Evolutionary conservation across 2,113 vertebrate species (phyloP).

Genomic region (Gobius niger): DNA sequence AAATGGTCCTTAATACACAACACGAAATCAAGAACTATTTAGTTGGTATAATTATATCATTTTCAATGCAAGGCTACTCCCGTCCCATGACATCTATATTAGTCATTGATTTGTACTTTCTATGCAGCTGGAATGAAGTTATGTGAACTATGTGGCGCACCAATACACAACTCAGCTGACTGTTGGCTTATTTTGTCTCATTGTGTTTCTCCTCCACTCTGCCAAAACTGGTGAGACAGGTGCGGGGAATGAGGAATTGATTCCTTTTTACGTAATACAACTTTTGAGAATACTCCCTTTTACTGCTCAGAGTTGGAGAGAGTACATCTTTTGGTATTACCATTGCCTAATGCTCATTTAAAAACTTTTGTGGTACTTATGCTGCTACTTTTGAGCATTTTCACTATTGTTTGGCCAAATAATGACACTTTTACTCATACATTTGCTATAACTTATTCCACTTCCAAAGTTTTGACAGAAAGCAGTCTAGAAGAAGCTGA

Average conservation of each 20-base stretch:
- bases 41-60: too few species aligned
- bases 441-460: not conserved
- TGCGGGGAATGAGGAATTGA: slow-evolving; percentile 52
- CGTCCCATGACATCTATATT: not conserved
- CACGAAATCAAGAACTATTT: too few species aligned
- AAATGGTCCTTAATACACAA: too few species aligned
- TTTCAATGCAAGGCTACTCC: slow-evolving; percentile 1
- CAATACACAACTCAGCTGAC: slow-evolving; percentile 13
- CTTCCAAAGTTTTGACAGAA: not conserved
- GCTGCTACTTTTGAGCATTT: too few species aligned
- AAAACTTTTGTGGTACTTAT: too few species aligned
- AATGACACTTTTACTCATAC: not conserved
- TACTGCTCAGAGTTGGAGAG: too few species aligned
- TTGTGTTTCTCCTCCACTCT: not conserved
- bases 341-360: too few species aligned
- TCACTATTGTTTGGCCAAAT: too few species aligned
- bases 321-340: too few species aligned
- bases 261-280: not conserved
- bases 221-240: slow-evolving; percentile 56
- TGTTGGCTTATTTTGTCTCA: slow-evolving; percentile 2
- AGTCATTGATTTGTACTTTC: not conserved
- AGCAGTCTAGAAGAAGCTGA: not conserved
- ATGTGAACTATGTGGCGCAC: slow-evolving; percentile 21
- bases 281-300: not conserved
- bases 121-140: slow-evolving; percentile 31